Evolutionary conservation across 2,797 vertebrate genomes (phyloP), one percentile per base, ranked within the genome.

Genomic region (Micromesistius poutassou): DNA sequence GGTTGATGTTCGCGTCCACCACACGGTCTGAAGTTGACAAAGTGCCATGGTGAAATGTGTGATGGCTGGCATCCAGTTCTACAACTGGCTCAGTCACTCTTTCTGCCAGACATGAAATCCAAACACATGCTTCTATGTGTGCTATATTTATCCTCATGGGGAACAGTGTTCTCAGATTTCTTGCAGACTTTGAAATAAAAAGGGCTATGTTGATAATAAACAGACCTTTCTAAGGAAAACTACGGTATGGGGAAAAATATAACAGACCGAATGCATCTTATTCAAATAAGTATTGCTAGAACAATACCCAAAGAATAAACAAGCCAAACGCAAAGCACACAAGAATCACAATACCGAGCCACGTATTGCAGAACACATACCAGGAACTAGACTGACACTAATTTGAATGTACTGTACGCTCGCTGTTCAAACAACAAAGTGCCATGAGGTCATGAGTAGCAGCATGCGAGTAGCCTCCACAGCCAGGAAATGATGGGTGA

Each of bases 401-500:
- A 62, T 62, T 68, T 68, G 62, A 68, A 68, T 68, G 62, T 68
- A 68, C 62, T 68, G 25, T 12, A 68, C 62, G 10, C 62, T 68
- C 62, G 9, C n/a, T 28, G 62, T 28, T 68, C 8, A 68, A 28
- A 68, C 62, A 28, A 68, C 9, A n/a, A 62, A 25, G n/a, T 55
- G 19, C 55, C 55, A 12, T 68, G 62, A 68, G 62, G 46, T 50
- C 46, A 50, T 50, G 46, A 22, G 16, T 19, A 50, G 46, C 46
- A 50, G 40, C 40, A 42, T 42, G 40, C 55, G 22, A 62, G 74
- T 36, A 71, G 55, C 80, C 79, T 71, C 80, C 80, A 82, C 83
- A 88, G 85, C 62, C 79, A 82, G 82, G 85, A 90, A 85, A 87
- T 81, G n/a, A 81, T 74, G 83, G 87, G 89, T 90, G 90, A 86